phyloP scores from a whole-genome alignment of 2,888 invertebrate species.

The Kryphioiulus occultus region DNA sequence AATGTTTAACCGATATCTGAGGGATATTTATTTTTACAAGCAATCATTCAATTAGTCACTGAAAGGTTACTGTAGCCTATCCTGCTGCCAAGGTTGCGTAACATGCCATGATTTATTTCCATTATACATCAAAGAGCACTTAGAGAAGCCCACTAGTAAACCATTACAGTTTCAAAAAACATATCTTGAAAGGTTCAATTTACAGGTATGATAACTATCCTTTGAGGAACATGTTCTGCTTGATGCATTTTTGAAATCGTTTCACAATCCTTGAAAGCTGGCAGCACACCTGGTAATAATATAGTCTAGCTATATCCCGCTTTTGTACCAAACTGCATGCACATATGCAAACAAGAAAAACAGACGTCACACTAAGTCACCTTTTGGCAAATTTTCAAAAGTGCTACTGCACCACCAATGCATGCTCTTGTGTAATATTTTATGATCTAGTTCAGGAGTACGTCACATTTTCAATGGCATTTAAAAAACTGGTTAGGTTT shows the following conservation, averaged over 20 bases:
- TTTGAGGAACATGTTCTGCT: background rate
- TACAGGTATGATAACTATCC: background rate
- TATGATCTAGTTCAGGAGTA: background rate
- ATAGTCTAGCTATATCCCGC: background rate
- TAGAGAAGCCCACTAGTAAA: background rate
- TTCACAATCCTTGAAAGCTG: background rate
- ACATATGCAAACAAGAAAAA: background rate
- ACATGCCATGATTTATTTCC: background rate
- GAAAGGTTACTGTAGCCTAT: background rate
- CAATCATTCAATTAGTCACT: background rate
- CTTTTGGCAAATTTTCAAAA: constrained; percentile 7
- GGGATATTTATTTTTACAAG: background rate
- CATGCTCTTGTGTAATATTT: background rate
- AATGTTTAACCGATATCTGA: background rate
- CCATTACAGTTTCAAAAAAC: background rate
- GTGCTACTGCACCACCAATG: no score
- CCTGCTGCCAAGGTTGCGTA: background rate
- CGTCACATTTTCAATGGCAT: background rate
- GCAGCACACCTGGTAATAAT: background rate
- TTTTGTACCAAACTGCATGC: background rate
- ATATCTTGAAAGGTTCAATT: background rate
- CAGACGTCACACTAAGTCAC: background rate
- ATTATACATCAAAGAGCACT: no score
- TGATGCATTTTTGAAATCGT: background rate
- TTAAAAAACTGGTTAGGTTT: background rate